Evolutionary conservation across 92 coral and sea anemone species (phyloP), one percentile per base, ranked within the genome.

Genomic region (Nematostella vectensis): DNA sequence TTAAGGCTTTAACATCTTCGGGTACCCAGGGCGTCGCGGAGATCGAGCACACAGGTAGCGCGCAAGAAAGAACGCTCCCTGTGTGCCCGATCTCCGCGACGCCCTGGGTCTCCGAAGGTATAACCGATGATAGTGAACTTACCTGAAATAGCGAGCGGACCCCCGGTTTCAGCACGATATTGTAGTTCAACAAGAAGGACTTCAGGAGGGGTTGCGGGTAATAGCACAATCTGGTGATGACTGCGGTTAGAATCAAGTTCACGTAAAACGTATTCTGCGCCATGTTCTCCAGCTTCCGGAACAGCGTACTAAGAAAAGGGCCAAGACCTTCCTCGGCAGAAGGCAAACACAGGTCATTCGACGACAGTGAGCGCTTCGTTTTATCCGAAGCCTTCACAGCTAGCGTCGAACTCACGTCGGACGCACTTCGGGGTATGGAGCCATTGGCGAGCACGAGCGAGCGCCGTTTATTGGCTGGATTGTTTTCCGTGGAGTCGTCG

Each of bases 71-170:
- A n/a, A n/a, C n/a, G n/a, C n/a, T n/a, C n/a, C n/a, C n/a, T n/a
- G n/a, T n/a, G n/a, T n/a, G n/a, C n/a, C n/a, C n/a, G n/a, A n/a
- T n/a, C n/a, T n/a, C n/a, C n/a, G n/a, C n/a, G n/a, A n/a, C n/a
- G n/a, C n/a, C n/a, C n/a, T n/a, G n/a, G n/a, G n/a, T n/a, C n/a
- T n/a, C n/a, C n/a, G n/a, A n/a, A n/a, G n/a, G n/a, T n/a, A n/a
- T n/a, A n/a, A n/a, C n/a, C n/a, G n/a, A n/a, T n/a, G n/a, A n/a
- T n/a, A n/a, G n/a, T n/a, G n/a, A n/a, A 8, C 94, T 4, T 28
- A 86, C 99, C 99, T 93, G 99, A 58, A 93, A 93, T 2, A 93
- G 59, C 19, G 99, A 93, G 29, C 89, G 82, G 1, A 93, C 99
- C 22, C 95, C 96, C 12, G 99, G 99, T 59, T 93, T 88, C 11